Conservation (phyloP, 2,888 invertebrate species). For the Lacanobia wlatinum region DNA sequence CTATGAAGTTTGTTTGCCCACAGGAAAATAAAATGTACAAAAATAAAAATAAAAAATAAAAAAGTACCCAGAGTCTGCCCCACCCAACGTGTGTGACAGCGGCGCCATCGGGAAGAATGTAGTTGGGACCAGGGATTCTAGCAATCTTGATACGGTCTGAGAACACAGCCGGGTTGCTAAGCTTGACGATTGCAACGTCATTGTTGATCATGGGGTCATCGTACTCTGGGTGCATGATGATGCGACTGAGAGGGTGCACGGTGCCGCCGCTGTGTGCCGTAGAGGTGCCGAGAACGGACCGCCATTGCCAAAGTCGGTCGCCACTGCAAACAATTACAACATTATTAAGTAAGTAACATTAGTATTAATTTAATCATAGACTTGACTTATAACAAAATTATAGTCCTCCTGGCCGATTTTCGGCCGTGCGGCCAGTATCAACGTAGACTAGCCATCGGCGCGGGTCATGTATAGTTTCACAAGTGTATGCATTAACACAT, state of each 20-base stretch:
- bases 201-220: conserved; percentile 52
- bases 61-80: conserved; percentile 70
- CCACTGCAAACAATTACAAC: conserved; percentile 12
- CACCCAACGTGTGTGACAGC: conserved; percentile 69
- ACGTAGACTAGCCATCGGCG: too few relatives aligned
- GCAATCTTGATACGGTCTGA: conserved; percentile 54
- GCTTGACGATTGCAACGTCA: conserved; percentile 72
- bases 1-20: neutral
- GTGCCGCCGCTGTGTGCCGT: conserved; percentile 66
- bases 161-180: conserved; percentile 60
- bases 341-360: neutral
- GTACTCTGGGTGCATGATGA: conserved; percentile 70
- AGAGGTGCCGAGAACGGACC: conserved; percentile 70
- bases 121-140: conserved; percentile 61
- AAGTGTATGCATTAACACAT: too few relatives aligned
- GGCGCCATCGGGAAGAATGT: conserved; percentile 31
- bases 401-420: too few relatives aligned
- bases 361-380: neutral
- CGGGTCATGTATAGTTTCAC: too few relatives aligned
- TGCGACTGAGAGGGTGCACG: conserved; percentile 50
- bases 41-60: neutral
- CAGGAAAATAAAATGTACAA: neutral
- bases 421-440: too few relatives aligned
- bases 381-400: neutral
- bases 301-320: conserved; percentile 63